These are phyloP conservation scores for Channa argus DNA, from an alignment of 2,113 vertebrate species.

Conservation along the genomic window DNA sequence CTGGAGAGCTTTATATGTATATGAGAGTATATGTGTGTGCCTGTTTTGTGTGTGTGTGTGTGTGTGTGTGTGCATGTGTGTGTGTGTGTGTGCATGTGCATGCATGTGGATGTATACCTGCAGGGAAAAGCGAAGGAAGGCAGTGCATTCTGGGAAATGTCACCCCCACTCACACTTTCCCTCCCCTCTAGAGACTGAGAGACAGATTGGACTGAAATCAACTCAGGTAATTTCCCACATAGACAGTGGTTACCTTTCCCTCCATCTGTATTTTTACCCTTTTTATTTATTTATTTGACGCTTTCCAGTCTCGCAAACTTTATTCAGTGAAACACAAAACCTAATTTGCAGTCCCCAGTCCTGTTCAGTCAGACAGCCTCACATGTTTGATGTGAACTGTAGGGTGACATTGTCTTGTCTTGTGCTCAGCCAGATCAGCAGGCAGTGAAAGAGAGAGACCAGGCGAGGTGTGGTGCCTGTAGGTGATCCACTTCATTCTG, in stretches of 20 bases:
- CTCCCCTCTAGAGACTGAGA: slow-evolving; percentile 61
- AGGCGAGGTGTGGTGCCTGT: slow-evolving; percentile 79
- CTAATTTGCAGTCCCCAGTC: slow-evolving; percentile 44
- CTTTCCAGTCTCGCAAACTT: slow-evolving; percentile 27
- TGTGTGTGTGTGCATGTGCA: slow-evolving; percentile 7
- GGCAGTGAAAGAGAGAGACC: slow-evolving; percentile 27
- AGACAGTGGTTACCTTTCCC: slow-evolving; percentile 70
- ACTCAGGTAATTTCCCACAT: slow-evolving; percentile 75
- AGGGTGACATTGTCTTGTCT: slow-evolving; percentile 52
- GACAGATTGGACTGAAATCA: slow-evolving; percentile 80
- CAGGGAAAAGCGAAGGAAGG: slow-evolving; percentile 38
- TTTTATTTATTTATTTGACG: not conserved
- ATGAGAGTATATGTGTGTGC: slow-evolving; percentile 2
- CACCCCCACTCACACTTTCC: slow-evolving; percentile 51
- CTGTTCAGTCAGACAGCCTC: slow-evolving; percentile 33
- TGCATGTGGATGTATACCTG: not conserved
- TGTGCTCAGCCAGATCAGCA: slow-evolving; percentile 55
- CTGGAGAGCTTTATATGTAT: not conserved
- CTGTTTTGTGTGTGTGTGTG: not conserved
- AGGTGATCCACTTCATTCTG: slow-evolving; percentile 78
- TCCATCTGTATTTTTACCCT: slow-evolving; percentile 8
- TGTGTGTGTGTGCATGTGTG: slow-evolving; percentile 3
- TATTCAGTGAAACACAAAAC: slow-evolving; percentile 25
- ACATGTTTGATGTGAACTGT: slow-evolving; percentile 54
- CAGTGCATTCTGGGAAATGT: slow-evolving; percentile 68